A percentile compares a stretch with the other conserved stretches of the same genome.
These are phyloP conservation scores for Antennarius maculatus DNA, from an alignment of 2,797 vertebrate species.

Conservation along the genomic window DNA sequence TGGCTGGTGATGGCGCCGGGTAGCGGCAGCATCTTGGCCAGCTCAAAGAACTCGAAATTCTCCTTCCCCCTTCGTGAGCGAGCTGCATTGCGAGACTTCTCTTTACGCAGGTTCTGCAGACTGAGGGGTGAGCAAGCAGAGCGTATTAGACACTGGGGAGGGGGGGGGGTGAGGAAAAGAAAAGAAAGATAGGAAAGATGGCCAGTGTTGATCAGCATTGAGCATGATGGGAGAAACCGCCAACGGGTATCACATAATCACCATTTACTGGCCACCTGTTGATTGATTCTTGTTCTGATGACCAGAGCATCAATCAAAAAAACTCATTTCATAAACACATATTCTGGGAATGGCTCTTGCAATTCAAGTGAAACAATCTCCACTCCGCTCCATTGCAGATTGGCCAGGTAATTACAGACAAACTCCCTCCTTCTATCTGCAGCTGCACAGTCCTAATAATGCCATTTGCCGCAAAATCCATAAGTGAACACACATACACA, in stretches of 20 bases:
- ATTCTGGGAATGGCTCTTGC: slow-evolving; percentile 54
- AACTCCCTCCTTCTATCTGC: slow-evolving; percentile 66
- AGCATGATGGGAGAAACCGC: slow-evolving; percentile 13
- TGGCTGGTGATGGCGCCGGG: slow-evolving; percentile 93
- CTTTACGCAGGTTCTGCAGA: slow-evolving; percentile 90
- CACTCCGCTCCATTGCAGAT: slow-evolving; percentile 59
- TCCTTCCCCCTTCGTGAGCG: slow-evolving; percentile 91
- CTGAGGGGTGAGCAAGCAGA: slow-evolving; percentile 61
- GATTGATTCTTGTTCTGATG: slow-evolving; percentile 57
- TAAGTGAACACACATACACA: slow-evolving; percentile 56
- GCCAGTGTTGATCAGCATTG: slow-evolving; percentile 16
- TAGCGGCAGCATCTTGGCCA: slow-evolving; percentile 91
- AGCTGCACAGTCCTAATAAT: slow-evolving; percentile 70
- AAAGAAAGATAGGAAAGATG: background rate
- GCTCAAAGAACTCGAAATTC: slow-evolving; percentile 93
- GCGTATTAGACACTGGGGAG: background rate
- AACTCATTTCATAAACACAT: slow-evolving; percentile 68
- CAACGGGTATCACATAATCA: slow-evolving; percentile 31
- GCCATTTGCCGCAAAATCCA: slow-evolving; percentile 76
- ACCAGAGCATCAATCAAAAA: slow-evolving; percentile 55
- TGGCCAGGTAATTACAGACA: slow-evolving; percentile 74
- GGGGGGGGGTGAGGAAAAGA: background rate
- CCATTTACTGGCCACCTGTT: slow-evolving; percentile 61
- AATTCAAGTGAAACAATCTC: slow-evolving; percentile 73
- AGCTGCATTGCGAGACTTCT: slow-evolving; percentile 92